A percentile compares a stretch with the other conserved stretches of the same genome.
Conservation (phyloP, 1,140 invertebrate genomes). For the Drosophila orena region DNA sequence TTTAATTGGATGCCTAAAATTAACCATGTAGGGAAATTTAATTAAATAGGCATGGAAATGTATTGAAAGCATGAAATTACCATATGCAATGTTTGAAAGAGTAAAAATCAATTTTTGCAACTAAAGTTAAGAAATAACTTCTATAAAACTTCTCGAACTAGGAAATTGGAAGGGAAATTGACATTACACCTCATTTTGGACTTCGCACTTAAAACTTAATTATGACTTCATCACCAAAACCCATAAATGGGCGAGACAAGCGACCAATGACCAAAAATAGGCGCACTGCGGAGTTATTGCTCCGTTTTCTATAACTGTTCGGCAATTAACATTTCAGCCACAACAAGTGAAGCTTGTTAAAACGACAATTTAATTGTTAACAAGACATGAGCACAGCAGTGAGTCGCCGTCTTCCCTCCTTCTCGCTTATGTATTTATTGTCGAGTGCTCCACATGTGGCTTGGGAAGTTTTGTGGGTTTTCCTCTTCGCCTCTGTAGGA, state of each 20-base stretch:
- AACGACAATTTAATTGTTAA: constrained; percentile 84
- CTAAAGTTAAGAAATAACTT: background rate
- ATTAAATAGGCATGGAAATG: too few species aligned
- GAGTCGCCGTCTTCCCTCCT: constrained; percentile 5
- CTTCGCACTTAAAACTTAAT: constrained; percentile 61
- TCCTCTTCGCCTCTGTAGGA: constrained; percentile 51
- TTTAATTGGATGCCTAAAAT: constrained; percentile 16
- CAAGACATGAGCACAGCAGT: constrained; percentile 66
- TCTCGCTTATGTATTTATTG: constrained; percentile 24
- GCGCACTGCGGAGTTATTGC: constrained; percentile 43
- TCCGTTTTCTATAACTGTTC: constrained; percentile 83
- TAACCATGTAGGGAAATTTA: constrained; percentile 11
- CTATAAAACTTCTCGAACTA: background rate
- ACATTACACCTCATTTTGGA: constrained; percentile 26
- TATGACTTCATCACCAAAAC: constrained; percentile 60
- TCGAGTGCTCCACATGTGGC: constrained; percentile 76
- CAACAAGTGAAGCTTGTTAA: constrained; percentile 83
- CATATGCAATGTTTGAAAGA: background rate
- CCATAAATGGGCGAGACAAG: constrained; percentile 66
- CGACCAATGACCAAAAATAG: constrained; percentile 78
- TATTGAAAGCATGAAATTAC: background rate
- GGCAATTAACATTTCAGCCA: constrained; percentile 82
- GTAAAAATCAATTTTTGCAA: background rate
- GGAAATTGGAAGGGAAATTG: constrained; percentile 44
- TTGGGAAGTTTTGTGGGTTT: constrained; percentile 74